Percentiles rank a stretch among this genome's conserved stretches.
Conservation (phyloP, 37 sponge, comb jelly and placozoan species). For the Geodia barretti region DNA sequence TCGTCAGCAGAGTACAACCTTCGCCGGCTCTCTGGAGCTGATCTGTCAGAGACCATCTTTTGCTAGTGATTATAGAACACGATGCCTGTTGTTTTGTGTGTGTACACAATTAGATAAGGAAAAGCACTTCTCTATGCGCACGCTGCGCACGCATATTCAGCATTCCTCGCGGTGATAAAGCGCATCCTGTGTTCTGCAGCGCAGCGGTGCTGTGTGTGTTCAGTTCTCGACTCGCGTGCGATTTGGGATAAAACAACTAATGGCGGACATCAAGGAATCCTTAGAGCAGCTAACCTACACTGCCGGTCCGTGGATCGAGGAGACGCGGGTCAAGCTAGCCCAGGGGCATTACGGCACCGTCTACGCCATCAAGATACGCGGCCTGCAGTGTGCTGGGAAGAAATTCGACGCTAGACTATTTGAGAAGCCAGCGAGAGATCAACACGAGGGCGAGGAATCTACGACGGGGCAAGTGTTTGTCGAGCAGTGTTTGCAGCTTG, state of each 20-base stretch:
- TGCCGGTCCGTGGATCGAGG: not conserved
- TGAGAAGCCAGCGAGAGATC: not conserved
- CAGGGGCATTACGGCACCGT: conserved; percentile 7
- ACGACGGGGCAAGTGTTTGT: conserved; percentile 3
- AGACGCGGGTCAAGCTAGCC: conserved; percentile 16
- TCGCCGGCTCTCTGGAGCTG: too few species aligned
- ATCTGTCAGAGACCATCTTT: too few species aligned
- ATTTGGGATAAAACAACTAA: not conserved
- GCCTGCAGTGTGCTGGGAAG: conserved; percentile 32
- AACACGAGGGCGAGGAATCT: not conserved
- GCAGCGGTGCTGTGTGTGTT: not conserved
- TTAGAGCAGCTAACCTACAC: conserved; percentile 1
- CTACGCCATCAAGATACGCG: conserved; percentile 1
- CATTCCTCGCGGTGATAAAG: too few species aligned
- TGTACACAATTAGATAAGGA: not conserved
- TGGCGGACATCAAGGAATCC: not conserved
- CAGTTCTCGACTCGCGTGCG: not conserved
- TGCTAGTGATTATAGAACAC: too few species aligned
- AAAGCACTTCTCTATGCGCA: too few species aligned
- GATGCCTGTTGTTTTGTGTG: not conserved
- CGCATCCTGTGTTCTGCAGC: too few species aligned
- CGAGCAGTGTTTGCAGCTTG: conserved; percentile 8
- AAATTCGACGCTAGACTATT: conserved; percentile 15
- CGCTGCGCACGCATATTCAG: too few species aligned
- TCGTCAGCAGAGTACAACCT: too few species aligned